Percentiles rank a stretch among this genome's conserved stretches.
Evolutionary conservation across 2,888 invertebrate species (phyloP).

Genomic region (Ichneumon xanthorius): DNA sequence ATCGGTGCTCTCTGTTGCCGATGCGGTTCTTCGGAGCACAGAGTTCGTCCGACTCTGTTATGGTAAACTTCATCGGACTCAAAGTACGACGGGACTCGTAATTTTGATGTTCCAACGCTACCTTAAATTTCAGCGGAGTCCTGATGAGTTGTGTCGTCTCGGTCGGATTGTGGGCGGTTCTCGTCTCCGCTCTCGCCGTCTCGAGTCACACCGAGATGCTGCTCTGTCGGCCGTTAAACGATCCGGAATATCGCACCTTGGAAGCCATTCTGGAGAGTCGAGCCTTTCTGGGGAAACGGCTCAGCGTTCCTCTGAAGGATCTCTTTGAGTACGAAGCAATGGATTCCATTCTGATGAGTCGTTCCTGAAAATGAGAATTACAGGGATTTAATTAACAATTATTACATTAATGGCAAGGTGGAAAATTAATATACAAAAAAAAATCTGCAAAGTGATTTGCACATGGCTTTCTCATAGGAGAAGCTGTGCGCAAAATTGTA

Average conservation of each 20-base stretch:
- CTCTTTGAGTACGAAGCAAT: conserved; percentile 85
- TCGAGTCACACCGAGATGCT: conserved; percentile 90
- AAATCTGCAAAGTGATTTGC: too few relatives aligned
- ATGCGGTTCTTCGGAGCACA: conserved; percentile 77
- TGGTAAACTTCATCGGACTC: conserved; percentile 74
- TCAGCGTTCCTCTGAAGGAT: conserved; percentile 86
- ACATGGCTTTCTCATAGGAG: too few relatives aligned
- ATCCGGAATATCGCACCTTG: conserved; percentile 88
- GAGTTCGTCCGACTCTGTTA: conserved; percentile 79
- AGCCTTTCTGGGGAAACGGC: conserved; percentile 83
- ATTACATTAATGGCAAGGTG: neutral
- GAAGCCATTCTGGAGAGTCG: conserved; percentile 88
- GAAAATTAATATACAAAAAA: too few relatives aligned
- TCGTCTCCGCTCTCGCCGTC: conserved; percentile 87
- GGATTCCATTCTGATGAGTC: conserved; percentile 79
- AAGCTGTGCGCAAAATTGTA: too few relatives aligned
- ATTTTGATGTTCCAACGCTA: neutral
- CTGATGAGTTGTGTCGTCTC: conserved; percentile 87
- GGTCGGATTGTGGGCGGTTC: conserved; percentile 87
- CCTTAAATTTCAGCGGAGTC: conserved; percentile 84
- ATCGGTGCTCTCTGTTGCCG: conserved; percentile 80
- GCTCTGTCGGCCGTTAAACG: conserved; percentile 91
- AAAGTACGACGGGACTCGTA: neutral
- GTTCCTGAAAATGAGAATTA: neutral
- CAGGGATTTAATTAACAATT: neutral